Evolutionary conservation across 2,113 vertebrate genomes (phyloP), one percentile per base, ranked within the genome.

Genomic region (Cryptomyrus ogoouensis): DNA sequence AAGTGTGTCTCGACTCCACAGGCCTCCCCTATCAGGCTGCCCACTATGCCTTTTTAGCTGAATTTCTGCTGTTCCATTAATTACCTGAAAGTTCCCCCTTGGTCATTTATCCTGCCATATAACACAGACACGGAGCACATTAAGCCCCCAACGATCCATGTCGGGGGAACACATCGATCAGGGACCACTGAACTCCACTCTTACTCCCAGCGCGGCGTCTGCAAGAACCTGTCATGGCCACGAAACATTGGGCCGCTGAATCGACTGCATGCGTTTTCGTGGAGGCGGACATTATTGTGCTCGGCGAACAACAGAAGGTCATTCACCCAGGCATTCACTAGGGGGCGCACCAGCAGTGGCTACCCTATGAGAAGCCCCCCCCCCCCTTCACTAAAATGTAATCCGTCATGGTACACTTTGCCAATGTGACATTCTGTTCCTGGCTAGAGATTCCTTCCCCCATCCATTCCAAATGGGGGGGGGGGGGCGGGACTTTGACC

Each of bases 361-460:
- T 88, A 42, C 42, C 39, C 42, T 88, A 15, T 35, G 19, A 44
- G 35, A 44, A n/a, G 17, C 27, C 56, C 53, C 91, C 17, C 53
- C 91, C 17, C 84, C 90, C 92, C 74, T 91, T 90, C 92, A 91
- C 93, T 93, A 94, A 94, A 91, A 92, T 91, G 92, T 94, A 91
- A 93, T 92, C 91, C 91, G 89, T 91, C 87, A 91, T 89, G 90
- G 88, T 89, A 89, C 89, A 89, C 74, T 90, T 91, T 91, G 93
- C 93, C 93, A 92, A 92, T 91, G 86, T 94, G 92, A 95, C 94
- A 94, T 94, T 96, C 94, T 94, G 94, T 96, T 95, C 94, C 94
- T 94, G 92, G 94, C 94, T 93, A 92, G 91, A 91, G 90, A 93
- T 93, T 93, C 93, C 94, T 62, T 93, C 24, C 93, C 95, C 95